These are phyloP conservation scores for Pangasius macronema DNA, from an alignment of 2,797 vertebrate species.

Conservation along the genomic window DNA sequence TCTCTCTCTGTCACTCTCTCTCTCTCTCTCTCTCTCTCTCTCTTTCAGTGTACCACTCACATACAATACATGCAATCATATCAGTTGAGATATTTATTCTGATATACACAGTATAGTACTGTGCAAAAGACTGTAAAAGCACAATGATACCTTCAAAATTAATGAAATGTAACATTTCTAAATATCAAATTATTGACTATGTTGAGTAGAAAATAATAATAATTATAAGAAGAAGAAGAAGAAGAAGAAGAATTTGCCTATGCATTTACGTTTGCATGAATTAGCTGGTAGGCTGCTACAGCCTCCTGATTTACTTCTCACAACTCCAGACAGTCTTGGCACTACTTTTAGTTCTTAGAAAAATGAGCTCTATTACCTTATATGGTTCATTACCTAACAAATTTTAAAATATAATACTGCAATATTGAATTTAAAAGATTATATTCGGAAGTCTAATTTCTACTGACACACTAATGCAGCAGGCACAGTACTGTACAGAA, in stretches of 20 bases:
- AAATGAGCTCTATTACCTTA: too few relatives aligned
- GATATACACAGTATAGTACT: background rate
- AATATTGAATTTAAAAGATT: background rate
- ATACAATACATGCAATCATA: slow-evolving; percentile 2
- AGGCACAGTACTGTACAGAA: background rate
- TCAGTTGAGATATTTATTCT: background rate
- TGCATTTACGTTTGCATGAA: background rate
- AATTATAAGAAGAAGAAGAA: too few relatives aligned
- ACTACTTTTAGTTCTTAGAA: too few relatives aligned
- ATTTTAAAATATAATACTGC: background rate
- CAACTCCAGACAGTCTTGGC: too few relatives aligned
- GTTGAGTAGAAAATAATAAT: background rate
- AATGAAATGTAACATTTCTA: background rate
- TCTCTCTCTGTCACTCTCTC: background rate
- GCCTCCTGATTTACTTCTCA: background rate
- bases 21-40: background rate
- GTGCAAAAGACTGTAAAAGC: background rate
- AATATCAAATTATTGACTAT: background rate
- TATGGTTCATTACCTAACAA: too few relatives aligned
- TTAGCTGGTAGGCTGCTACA: background rate
- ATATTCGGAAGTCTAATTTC: background rate
- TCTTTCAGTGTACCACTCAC: background rate
- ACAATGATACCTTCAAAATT: background rate
- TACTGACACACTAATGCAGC: background rate
- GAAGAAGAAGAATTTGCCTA: too few relatives aligned